A percentile compares a stretch with the other conserved stretches of the same genome.
phyloP scores from a whole-genome alignment of 92 coral and sea anemone species.

The Blastomussa wellsi region DNA sequence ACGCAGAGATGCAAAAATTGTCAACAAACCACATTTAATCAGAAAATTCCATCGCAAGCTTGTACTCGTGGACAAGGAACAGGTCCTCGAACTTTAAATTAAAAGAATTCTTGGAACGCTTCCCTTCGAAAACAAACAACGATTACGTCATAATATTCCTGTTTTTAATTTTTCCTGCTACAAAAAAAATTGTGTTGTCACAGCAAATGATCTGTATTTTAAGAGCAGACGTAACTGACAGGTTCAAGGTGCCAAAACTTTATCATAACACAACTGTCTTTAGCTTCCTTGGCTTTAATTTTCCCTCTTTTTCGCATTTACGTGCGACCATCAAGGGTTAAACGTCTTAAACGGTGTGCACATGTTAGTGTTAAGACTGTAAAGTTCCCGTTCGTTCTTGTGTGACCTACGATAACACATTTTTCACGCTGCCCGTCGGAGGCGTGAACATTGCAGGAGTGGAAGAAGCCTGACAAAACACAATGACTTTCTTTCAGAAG shows the following conservation, averaged over 20 bases:
- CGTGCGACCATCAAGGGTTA: background rate
- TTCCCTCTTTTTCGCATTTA: background rate
- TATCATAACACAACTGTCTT: background rate
- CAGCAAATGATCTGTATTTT: background rate
- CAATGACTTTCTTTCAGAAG: background rate
- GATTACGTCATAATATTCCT: background rate
- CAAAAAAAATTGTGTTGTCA: background rate
- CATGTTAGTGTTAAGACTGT: background rate
- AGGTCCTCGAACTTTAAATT: background rate
- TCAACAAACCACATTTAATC: background rate
- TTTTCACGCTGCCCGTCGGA: too few relatives aligned
- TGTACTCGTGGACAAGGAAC: background rate
- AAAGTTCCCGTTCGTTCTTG: background rate
- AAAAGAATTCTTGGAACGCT: constrained; percentile 6
- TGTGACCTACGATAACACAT: background rate
- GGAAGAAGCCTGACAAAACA: background rate
- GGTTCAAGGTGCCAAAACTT: background rate
- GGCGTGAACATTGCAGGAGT: background rate
- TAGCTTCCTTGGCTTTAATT: background rate
- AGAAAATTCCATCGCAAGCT: background rate
- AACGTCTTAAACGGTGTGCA: background rate
- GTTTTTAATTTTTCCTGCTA: background rate
- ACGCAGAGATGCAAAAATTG: background rate
- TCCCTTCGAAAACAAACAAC: background rate
- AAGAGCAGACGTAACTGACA: background rate